A percentile compares a stretch with the other conserved stretches of the same genome.
These are phyloP conservation scores for Drosophila macrospina DNA, from an alignment of 2,888 invertebrate genomes.

Conservation along the genomic window DNA sequence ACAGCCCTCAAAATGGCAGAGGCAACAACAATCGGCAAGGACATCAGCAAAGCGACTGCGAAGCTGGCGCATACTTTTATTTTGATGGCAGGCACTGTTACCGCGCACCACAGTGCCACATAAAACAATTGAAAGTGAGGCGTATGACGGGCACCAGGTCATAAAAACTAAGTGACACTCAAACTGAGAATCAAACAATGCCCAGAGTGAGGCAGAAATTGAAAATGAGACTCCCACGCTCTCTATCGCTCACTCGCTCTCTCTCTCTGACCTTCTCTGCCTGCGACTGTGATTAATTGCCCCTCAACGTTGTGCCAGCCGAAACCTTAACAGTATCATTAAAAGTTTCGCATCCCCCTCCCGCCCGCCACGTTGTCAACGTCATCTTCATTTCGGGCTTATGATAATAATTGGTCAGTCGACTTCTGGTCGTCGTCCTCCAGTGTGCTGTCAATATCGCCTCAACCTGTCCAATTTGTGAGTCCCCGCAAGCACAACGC, in stretches of 20 bases:
- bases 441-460: conserved; percentile 54
- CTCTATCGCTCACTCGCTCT: not conserved
- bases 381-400: conserved; percentile 79
- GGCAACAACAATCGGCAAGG: conserved; percentile 52
- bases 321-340: conserved; percentile 71
- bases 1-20: conserved; percentile 56
- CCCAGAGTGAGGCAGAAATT: not conserved
- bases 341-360: conserved; percentile 52
- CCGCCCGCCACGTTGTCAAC: conserved; percentile 52
- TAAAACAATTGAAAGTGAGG: conserved; percentile 75
- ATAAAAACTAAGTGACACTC: conserved; percentile 78
- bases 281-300: conserved; percentile 74
- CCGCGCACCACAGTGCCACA: conserved; percentile 65
- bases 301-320: conserved; percentile 37
- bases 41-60: conserved; percentile 41
- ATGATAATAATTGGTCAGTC: conserved; percentile 73
- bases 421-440: conserved; percentile 34
- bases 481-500: conserved; percentile 32
- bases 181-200: conserved; percentile 20
- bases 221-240: not conserved
- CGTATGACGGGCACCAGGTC: conserved; percentile 40
- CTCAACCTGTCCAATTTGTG: conserved; percentile 60
- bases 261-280: not conserved
- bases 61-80: not conserved
- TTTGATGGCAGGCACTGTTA: conserved; percentile 21